Base-by-base conservation (phyloP, 2,113 vertebrate species). In the Poicephalus meyeri region DNA sequence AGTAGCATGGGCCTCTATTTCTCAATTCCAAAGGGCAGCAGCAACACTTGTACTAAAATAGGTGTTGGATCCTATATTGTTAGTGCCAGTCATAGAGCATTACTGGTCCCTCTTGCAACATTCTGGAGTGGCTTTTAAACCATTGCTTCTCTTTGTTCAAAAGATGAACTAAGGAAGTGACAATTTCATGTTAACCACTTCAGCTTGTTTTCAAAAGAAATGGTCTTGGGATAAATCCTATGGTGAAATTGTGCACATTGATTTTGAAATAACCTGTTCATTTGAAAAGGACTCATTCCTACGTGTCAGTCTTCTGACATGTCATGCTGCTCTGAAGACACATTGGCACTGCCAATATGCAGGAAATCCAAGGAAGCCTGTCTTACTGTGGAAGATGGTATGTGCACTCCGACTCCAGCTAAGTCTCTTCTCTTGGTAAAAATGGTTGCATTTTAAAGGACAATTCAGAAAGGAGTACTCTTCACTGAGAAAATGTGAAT, bases 261-360 rank as follows among this genome's bases (percentile, higher is more conserved):
- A n/a, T 95, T 90, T 88, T 35, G 61, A 25, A 93, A 91, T n/a
- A 80, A 86, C 19, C 52, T 35, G 47, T 70, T 91, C 65, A 91
- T 80, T 50, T 96, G 93, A 96, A 71, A 66, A 77, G 37, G 72
- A 90, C 58, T 95, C 88, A 91, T 89, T 65, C 61, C 70, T 68
- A 8, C 1, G 2, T 60, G 33, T 42, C 78, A 64, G 29, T 41
- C 68, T 86, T 18, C 71, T 64, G 28, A 52, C 78, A 33, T 47
- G 47, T 73, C 74, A 80, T 25, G 2, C 42, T 77, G 56, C 11
- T 72, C 55, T 76, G 55, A 89, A 66, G 78, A 82, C 4, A 2
- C 9, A 13, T 3, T 47, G 55, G 25, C 53, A 28, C 46, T 95
- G 89, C 33, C 42, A 65, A 74, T 4, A 2, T 5, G 8, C 16